Evolutionary conservation across 1,140 invertebrate genomes (phyloP).

Genomic region (Aleiodes sp.): DNA sequence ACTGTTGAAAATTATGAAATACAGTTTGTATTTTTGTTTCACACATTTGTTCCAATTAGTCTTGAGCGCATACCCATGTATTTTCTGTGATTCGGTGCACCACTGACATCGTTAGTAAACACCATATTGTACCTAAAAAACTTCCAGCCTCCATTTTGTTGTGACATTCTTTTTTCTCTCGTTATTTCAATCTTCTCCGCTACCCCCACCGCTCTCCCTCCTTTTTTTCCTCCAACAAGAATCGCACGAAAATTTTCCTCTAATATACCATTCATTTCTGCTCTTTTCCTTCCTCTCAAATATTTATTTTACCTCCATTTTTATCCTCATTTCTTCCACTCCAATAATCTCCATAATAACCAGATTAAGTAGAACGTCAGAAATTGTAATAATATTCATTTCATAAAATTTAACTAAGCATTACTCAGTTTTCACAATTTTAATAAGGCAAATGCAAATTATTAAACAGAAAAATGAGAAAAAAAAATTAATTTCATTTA

Average conservation of each 20-base stretch:
- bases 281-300: not conserved
- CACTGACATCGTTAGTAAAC: conserved; percentile 35
- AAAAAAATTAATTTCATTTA: not conserved
- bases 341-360: not conserved
- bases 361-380: not conserved
- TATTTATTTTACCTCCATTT: conserved; percentile 2
- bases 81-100: conserved; percentile 24
- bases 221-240: not conserved
- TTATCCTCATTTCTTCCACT: not conserved
- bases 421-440: not conserved
- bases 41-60: conserved; percentile 41
- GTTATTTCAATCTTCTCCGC: no score
- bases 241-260: not conserved
- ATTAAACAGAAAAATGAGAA: not conserved
- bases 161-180: not conserved
- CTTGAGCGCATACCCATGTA: conserved; percentile 12
- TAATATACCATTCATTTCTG: not conserved
- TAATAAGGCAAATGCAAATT: not conserved
- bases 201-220: no score
- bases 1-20: not conserved
- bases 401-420: not conserved
- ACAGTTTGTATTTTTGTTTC: conserved; percentile 15
- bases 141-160: not conserved
- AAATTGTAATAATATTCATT: not conserved
- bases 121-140: conserved; percentile 10